phyloP scores from a whole-genome alignment of 2,797 vertebrate species.

The Manis pentadactyla region DNA sequence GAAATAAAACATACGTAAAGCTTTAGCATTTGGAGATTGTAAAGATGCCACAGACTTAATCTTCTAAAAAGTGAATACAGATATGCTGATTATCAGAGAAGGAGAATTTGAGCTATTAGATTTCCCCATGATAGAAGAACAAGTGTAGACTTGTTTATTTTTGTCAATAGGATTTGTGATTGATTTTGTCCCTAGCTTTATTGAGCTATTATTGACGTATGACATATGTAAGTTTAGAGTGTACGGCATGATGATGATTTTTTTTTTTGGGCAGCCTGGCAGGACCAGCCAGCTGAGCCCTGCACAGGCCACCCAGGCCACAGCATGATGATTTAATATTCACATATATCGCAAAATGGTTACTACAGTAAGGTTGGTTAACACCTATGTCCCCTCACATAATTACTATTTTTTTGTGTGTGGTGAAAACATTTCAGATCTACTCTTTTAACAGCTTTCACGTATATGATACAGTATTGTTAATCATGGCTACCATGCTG shows the following conservation, averaged over 20 bases:
- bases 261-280: no score
- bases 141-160: constrained; percentile 18
- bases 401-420: neutral
- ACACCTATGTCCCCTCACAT: neutral
- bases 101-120: neutral
- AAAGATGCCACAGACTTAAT: constrained; percentile 15
- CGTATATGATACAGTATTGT: neutral
- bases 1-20: constrained; percentile 4
- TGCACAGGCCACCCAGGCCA: no score
- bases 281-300: no score
- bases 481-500: neutral
- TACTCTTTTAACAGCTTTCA: neutral
- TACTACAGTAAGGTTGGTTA: neutral
- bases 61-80: neutral
- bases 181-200: constrained; percentile 11
- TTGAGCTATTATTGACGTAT: neutral
- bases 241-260: neutral
- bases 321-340: neutral
- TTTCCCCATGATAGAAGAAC: neutral
- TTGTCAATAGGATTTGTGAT: neutral
- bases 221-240: neutral
- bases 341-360: neutral
- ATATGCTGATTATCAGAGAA: neutral
- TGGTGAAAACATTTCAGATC: neutral
- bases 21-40: constrained; percentile 29